Percentiles rank a stretch among this genome's conserved stretches.
Conservation (phyloP, 2,797 vertebrate genomes). For the Bufotes viridis region DNA sequence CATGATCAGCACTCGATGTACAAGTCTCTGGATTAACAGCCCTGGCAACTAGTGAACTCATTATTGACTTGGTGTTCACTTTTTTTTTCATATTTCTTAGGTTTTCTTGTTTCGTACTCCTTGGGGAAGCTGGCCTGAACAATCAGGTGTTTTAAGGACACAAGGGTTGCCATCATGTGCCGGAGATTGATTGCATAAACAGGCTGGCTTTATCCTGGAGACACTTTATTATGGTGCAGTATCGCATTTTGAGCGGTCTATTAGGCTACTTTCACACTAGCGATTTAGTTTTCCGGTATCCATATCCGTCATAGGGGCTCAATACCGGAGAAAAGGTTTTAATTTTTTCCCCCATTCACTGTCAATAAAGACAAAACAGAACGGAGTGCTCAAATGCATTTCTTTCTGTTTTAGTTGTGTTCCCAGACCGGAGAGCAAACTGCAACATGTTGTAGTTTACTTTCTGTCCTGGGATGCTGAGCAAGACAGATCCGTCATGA, state of each 20-base stretch:
- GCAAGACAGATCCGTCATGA: too few relatives aligned
- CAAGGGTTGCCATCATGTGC: not conserved
- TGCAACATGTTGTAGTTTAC: too few relatives aligned
- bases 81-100: not conserved
- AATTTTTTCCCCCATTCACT: too few relatives aligned
- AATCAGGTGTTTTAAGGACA: not conserved
- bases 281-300: too few relatives aligned
- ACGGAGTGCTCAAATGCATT: too few relatives aligned
- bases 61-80: not conserved
- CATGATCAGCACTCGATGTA: not conserved
- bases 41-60: not conserved
- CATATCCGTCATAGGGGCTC: too few relatives aligned
- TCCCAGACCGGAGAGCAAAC: too few relatives aligned
- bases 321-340: too few relatives aligned
- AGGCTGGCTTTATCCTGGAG: not conserved
- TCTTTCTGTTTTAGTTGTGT: too few relatives aligned
- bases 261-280: too few relatives aligned
- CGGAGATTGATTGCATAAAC: not conserved
- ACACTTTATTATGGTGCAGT: not conserved
- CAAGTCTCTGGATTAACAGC: not conserved
- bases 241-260: not conserved
- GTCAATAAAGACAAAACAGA: too few relatives aligned
- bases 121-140: not conserved
- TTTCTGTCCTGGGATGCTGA: too few relatives aligned
- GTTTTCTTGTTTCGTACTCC: not conserved